Percentiles rank a stretch among this genome's conserved stretches.
phyloP scores from a whole-genome alignment of 1,140 invertebrate genomes.

The Protaetia brevitarsis region DNA sequence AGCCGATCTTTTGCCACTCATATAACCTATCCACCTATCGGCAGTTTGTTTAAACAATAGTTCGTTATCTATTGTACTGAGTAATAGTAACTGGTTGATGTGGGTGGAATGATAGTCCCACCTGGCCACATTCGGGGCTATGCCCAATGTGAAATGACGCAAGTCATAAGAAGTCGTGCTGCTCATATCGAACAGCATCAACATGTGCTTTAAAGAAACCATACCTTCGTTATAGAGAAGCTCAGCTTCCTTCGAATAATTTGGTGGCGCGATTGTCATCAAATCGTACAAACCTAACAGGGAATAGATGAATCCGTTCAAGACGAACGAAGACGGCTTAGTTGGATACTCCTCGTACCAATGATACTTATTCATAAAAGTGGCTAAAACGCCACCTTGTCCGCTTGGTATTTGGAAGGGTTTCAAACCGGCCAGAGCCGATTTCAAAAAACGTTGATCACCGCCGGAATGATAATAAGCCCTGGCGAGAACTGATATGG shows the following conservation, averaged over 20 bases:
- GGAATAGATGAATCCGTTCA: conserved; percentile 99
- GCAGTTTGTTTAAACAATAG: conserved; percentile 80
- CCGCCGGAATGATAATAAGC: conserved; percentile 82
- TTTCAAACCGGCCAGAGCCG: conserved; percentile 75
- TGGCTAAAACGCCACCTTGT: conserved; percentile 80
- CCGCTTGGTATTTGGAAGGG: conserved; percentile 72
- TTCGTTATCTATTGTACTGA: conserved; percentile 85
- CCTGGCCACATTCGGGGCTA: conserved; percentile 85
- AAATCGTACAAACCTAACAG: conserved; percentile 94
- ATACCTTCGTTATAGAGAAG: conserved; percentile 83
- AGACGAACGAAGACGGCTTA: conserved; percentile 87
- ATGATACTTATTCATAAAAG: conserved; percentile 70
- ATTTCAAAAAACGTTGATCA: conserved; percentile 71
- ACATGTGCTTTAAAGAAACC: conserved; percentile 81
- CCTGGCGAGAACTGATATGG: conserved; percentile 86
- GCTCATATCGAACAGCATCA: conserved; percentile 93
- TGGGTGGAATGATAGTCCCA: conserved; percentile 99
- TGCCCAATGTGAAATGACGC: conserved; percentile 83
- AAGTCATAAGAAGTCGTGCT: conserved; percentile 96
- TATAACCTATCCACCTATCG: conserved; percentile 92
- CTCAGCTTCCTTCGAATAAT: conserved; percentile 63
- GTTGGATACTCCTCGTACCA: conserved; percentile 99
- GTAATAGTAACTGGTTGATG: conserved; percentile 89
- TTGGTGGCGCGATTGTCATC: conserved; percentile 63
- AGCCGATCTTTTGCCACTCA: conserved; percentile 88